Evolutionary conservation across 1,140 invertebrate species (phyloP), one percentile per base, ranked within the genome.

Genomic region (Leguminivora glycinivorella): DNA sequence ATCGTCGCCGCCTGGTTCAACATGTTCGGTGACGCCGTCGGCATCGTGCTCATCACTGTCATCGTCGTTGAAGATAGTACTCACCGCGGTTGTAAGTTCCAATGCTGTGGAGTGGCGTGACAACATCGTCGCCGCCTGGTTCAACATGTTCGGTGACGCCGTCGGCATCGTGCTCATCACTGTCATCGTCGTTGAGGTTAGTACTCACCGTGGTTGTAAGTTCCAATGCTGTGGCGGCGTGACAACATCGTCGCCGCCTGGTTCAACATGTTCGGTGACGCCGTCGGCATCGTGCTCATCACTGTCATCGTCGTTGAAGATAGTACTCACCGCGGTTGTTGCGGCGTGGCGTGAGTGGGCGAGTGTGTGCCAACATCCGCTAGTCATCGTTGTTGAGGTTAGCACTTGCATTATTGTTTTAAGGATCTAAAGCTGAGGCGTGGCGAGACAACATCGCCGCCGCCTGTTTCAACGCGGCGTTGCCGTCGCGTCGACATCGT

Each of bases 341-440:
- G n/a, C n/a, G n/a, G n/a, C n/a, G n/a, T n/a, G n/a, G n/a, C n/a
- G n/a, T n/a, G n/a, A n/a, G n/a, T n/a, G n/a, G n/a, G n/a, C n/a
- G n/a, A n/a, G n/a, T n/a, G n/a, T n/a, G n/a, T n/a, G n/a, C n/a
- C n/a, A n/a, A n/a, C n/a, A n/a, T n/a, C n/a, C n/a, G n/a, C n/a
- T n/a, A n/a, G n/a, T n/a, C n/a, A n/a, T n/a, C n/a, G n/a, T n/a
- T n/a, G n/a, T n/a, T n/a, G n/a, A n/a, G n/a, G n/a, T n/a, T n/a
- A n/a, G n/a, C n/a, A n/a, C n/a, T n/a, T n/a, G n/a, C n/a, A n/a
- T n/a, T n/a, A n/a, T n/a, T n/a, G n/a, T n/a, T n/a, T n/a, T n/a
- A n/a, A n/a, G n/a, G 81, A 82, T 86, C 70, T n/a, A 24, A 6
- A 84, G 84, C 67, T 86, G 84, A 40, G 84, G 84, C 0, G 81